Evolutionary conservation across 2,888 invertebrate genomes (phyloP).

Genomic region (Orchesellides sinensis): DNA sequence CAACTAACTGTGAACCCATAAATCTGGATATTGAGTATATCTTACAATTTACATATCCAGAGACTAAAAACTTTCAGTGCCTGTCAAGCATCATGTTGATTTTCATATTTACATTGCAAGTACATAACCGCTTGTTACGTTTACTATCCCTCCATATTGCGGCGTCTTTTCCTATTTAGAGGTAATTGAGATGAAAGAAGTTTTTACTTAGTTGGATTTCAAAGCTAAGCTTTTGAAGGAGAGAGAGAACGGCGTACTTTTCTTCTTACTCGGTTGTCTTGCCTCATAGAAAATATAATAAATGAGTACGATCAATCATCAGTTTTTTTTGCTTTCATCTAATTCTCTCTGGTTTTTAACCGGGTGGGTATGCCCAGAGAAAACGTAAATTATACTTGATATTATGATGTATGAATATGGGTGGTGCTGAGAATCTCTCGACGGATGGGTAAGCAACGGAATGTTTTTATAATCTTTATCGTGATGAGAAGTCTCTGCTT

Average conservation of each 20-base stretch:
- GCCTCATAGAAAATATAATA: conserved; percentile 55
- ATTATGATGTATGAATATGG: conserved; percentile 11
- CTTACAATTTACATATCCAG: too few relatives aligned
- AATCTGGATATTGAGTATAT: neutral
- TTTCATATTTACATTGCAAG: too few relatives aligned
- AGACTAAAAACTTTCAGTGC: too few relatives aligned
- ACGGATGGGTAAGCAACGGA: neutral
- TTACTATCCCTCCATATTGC: neutral
- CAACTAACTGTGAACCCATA: neutral
- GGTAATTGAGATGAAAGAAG: conserved; percentile 11
- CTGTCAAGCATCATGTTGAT: neutral
- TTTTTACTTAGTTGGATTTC: conserved; percentile 20
- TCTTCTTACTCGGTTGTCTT: conserved; percentile 27
- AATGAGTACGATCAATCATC: conserved; percentile 71
- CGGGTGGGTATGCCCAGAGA: neutral
- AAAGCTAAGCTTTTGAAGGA: conserved; percentile 3
- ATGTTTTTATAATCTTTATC: neutral
- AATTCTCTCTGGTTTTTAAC: conserved; percentile 21
- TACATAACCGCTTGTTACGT: neutral
- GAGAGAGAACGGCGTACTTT: neutral
- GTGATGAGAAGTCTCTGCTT: too few relatives aligned
- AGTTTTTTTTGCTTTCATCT: conserved; percentile 54
- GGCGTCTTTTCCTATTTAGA: neutral
- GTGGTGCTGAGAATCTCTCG: conserved; percentile 11
- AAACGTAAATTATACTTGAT: conserved; percentile 1